Evolutionary conservation across 2,888 invertebrate species (phyloP), one percentile per base, ranked within the genome.

Genomic region (Temnothorax ravouxi): DNA sequence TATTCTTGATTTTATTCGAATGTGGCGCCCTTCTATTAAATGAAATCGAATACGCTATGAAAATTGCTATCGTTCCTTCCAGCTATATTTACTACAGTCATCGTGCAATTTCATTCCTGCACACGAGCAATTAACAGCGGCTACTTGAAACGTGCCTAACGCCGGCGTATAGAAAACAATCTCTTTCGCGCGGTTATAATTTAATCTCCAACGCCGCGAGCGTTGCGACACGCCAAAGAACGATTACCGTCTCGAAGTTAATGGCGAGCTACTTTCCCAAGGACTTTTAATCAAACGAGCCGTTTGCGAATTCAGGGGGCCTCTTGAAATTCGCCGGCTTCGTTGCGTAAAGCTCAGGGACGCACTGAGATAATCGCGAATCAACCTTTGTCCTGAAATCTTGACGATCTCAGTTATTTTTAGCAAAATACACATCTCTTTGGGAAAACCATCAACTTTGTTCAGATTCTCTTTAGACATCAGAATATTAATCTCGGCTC

Each of bases 241-340:
- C 59, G 71, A 71, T 80, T 61, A 72, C 59, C 79, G 72, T 72
- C 59, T 59, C 72, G 79, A 72, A 41, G 52, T 67, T 80, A 87
- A 87, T 74, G 83, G 85, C 64, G 71, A 84, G 75, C 75, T 21
- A 83, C 66, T 85, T 87, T 87, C 87, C 66, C 61, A 76, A 86
- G 61, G 82, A 75, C 72, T 83, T n/a, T 72, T 88, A 86, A 88
- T 88, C 84, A 82, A 52, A 83, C 66, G 64, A 38, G 74, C 77
- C 59, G 41, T 71, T 44, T 47, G 52, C 71, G 41, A 88, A 88
- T 86, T 88, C 80, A 66, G 74, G 69, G 52, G 54, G 75, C 66
- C 47, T 52, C 72, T 50, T 66, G 52, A 75, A 76, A 81, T 71
- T 69, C 50, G 38, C 47, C 71, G 64, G 29, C 64, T n/a, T n/a